phyloP scores from a whole-genome alignment of 1,140 invertebrate species.

The Oryctes rhinoceros region DNA sequence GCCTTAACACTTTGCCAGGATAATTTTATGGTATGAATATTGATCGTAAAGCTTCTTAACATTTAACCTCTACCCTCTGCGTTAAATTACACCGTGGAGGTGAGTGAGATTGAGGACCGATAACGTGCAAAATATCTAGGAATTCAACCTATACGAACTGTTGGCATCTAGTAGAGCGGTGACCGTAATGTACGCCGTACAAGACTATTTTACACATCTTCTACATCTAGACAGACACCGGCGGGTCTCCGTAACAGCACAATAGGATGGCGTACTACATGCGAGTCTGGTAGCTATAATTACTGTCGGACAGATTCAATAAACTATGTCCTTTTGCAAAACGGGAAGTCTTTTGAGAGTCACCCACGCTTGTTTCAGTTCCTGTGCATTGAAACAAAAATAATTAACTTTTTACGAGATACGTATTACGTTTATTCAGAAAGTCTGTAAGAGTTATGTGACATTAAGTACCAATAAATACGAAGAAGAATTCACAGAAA shows the following conservation, averaged over 20 bases:
- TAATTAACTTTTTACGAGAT: not conserved
- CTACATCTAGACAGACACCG: conserved; percentile 15
- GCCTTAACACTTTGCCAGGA: conserved; percentile 38
- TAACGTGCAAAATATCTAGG: conserved; percentile 38
- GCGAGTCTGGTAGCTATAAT: conserved; percentile 37
- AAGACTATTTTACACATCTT: conserved; percentile 27
- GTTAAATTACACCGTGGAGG: conserved; percentile 39
- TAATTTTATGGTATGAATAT: conserved; percentile 40
- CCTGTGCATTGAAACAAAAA: not conserved
- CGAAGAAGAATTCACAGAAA: too few relatives aligned
- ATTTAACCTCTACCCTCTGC: conserved; percentile 37
- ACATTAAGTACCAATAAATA: too few relatives aligned
- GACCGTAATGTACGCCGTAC: conserved; percentile 31
- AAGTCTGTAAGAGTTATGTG: too few relatives aligned
- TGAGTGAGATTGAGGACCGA: conserved; percentile 33
- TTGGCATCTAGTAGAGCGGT: conserved; percentile 39
- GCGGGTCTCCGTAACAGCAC: conserved; percentile 14
- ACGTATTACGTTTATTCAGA: too few relatives aligned
- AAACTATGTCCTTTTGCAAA: conserved; percentile 20
- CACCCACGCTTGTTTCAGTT: conserved; percentile 26
- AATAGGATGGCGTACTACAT: conserved; percentile 27
- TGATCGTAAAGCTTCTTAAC: conserved; percentile 42
- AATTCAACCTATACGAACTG: conserved; percentile 40
- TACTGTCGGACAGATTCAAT: conserved; percentile 21
- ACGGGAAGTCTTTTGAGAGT: conserved; percentile 10